phyloP scores from a whole-genome alignment of 2,888 invertebrate genomes.

The Pimpla rufipes region DNA sequence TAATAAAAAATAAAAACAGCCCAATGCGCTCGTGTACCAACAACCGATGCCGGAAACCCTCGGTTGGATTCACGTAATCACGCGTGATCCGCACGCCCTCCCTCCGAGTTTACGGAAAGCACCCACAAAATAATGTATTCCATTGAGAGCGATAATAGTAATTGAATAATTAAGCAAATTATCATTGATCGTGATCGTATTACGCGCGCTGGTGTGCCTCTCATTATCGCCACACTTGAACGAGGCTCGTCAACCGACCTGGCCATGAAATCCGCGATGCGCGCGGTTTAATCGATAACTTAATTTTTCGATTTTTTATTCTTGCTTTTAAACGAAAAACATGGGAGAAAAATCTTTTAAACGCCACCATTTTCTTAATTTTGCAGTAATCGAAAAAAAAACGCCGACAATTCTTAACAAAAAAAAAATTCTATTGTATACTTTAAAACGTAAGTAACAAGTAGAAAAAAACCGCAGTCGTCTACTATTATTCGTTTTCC shows the following conservation, averaged over 20 bases:
- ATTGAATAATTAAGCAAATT: slow-evolving; percentile 24
- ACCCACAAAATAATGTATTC: slow-evolving; percentile 25
- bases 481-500: too few species aligned
- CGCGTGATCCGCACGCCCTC: not conserved
- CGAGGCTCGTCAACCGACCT: not conserved
- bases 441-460: too few species aligned
- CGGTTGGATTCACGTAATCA: slow-evolving; percentile 8
- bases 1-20: too few species aligned
- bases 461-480: too few species aligned
- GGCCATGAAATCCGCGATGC: not conserved
- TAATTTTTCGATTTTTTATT: too few species aligned
- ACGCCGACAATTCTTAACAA: too few species aligned
- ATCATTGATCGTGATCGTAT: slow-evolving; percentile 18
- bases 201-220: not conserved
- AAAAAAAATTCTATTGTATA: too few species aligned
- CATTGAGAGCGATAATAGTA: slow-evolving; percentile 13
- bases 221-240: not conserved
- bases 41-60: slow-evolving; percentile 11
- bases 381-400: too few species aligned
- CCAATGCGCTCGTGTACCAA: not conserved
- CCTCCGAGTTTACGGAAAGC: not conserved
- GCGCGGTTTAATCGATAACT: too few species aligned
- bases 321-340: too few species aligned
- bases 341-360: too few species aligned
- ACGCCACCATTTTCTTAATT: too few species aligned